A percentile compares a stretch with the other conserved stretches of the same genome.
Conservation (phyloP, 2,113 vertebrate genomes). For the Silurus asotus region DNA sequence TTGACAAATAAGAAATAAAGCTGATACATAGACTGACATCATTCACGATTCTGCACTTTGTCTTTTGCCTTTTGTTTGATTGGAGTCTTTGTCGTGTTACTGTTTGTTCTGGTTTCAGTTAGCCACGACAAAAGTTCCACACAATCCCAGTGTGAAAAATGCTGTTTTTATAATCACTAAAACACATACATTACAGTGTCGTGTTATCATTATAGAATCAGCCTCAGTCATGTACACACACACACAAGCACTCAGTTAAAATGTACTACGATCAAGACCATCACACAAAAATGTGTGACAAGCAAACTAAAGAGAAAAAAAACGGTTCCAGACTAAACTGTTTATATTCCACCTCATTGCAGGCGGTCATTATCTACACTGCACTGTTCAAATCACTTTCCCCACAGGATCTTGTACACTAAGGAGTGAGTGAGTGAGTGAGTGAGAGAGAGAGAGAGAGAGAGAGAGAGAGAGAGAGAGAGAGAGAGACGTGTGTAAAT, state of each 20-base stretch:
- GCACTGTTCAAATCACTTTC: background rate
- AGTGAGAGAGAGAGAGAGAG: background rate
- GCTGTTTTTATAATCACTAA: background rate
- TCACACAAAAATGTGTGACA: background rate
- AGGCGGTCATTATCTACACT: background rate
- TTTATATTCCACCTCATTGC: slow-evolving; percentile 13
- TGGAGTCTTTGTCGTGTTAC: too few relatives aligned
- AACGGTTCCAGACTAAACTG: slow-evolving; percentile 1
- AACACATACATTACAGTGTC: background rate
- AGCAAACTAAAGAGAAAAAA: background rate
- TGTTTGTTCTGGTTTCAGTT: too few relatives aligned
- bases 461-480: background rate
- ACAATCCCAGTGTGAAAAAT: background rate
- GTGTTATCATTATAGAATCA: background rate
- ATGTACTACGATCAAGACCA: background rate
- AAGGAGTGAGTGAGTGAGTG: background rate
- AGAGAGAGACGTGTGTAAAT: background rate
- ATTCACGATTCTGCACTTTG: too few relatives aligned
- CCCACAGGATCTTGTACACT: background rate
- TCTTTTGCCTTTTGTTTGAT: too few relatives aligned
- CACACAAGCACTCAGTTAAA: background rate
- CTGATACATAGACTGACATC: too few relatives aligned
- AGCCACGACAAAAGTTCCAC: background rate
- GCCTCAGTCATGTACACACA: background rate
- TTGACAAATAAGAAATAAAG: too few relatives aligned